Base-by-base conservation (phyloP, 2,113 vertebrate genomes). In the Lampris incognitus region DNA sequence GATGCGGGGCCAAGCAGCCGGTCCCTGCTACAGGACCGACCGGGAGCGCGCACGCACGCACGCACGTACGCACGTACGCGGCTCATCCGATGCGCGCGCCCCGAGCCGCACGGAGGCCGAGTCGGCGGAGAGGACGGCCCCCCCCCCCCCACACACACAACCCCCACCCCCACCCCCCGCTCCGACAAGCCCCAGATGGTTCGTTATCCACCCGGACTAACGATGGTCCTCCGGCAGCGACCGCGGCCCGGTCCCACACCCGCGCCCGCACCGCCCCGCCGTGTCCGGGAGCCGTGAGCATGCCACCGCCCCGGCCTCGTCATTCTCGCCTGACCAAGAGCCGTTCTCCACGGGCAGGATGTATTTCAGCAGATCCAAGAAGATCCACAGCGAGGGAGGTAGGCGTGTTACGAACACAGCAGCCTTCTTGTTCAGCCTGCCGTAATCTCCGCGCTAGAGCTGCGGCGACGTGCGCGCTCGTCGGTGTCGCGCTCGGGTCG, bases 351-450 rank as follows among this genome's bases (percentile, higher is more conserved):
- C 24, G 24, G 24, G 77, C 87, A 92, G 87, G 76, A 95, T 95
- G 95, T 94, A 95, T 86, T 95, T 95, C 90, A 94, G 94, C 87
- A 89, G 93, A 83, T 90, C 89, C 72, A 94, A 94, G 89, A 95
- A 95, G 90, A 93, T 95, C 73, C 95, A 95, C 93, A 93, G 91
- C 58, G 93, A 94, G 88, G 94, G 93, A 93, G 95, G 95, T 95
- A 89, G 92, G 91, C 62, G 24, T 13, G 6, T 42, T 56, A 61
- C 65, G 42, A 51, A 54, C 56, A 74, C 41, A 41, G 42, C 39
- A 2, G 8, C 10, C 7, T 9, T 39, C 11, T 3, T 65, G 52
- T 24, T 50, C 52, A 49, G 4, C 56, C 9, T 13, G 4, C 49
- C 24, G 24, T 24, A 24, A 24, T 24, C 24, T 24, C 24, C 24